Evolutionary conservation across 2,888 invertebrate genomes (phyloP), one percentile per base, ranked within the genome.

Genomic region (Plemyria rubiginata): DNA sequence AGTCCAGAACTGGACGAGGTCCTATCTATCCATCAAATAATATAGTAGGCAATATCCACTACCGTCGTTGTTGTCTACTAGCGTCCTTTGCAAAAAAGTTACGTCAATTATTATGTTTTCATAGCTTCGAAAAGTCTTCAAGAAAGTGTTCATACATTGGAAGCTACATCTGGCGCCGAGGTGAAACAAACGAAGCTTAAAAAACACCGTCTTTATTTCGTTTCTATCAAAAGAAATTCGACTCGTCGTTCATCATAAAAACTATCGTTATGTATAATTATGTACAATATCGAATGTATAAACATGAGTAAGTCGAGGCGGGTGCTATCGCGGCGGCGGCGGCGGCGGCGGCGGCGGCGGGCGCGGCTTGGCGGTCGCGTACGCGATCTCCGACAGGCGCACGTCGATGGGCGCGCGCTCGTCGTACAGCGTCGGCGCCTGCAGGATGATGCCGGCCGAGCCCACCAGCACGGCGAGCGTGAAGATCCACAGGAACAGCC

Each of bases 401-500:
- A 97, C 96, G 91, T 97, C 97, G 84, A 98, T 97, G 70, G 98
- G 97, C 77, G 96, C 95, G 75, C 98, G 95, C 84, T 97, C 96
- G 92, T 98, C 98, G 94, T 98, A 98, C 69, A 98, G 94, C 65
- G 98, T 98, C 49, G 98, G 98, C 67, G 98, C 98, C 93, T 98
- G 98, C 73, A 98, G 94, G 81, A 98, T 98, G 85, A 98, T 98
- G 58, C 98, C 98, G 32, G 97, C 97, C 56, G 97, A 98, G 49
- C 99, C 99, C 71, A 98, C 97, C 70, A 99, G 94, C 80, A 98
- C 98, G 54, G 99, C 98, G 82, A 98, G 94, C 75, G 98, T 98
- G 93, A 99, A 99, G 87, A 99, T 98, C 97, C 98, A 98, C 78
- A 99, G 95, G 93, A 99, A 99, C 80, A 99, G 94, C 69, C 99